Evolutionary conservation across 2,888 invertebrate genomes (phyloP).

Genomic region (Dasysyrphus tricinctus): DNA sequence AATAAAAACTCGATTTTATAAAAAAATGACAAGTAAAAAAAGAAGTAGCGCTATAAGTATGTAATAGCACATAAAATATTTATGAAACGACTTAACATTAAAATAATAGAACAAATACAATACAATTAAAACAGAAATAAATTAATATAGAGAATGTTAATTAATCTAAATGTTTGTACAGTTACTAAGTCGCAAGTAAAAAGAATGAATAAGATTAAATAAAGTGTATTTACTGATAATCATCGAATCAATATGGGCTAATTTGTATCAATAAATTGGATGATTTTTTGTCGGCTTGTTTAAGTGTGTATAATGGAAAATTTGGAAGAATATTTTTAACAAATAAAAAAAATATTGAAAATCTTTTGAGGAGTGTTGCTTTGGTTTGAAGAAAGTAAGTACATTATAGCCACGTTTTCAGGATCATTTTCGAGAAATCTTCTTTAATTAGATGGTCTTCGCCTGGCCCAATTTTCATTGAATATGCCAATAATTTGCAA

Average conservation of each 20-base stretch:
- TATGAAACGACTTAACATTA: constrained; percentile 42
- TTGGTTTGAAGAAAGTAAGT: too few species aligned
- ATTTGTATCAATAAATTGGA: background rate
- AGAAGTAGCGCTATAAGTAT: background rate
- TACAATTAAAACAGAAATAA: constrained; percentile 31
- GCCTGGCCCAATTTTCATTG: too few species aligned
- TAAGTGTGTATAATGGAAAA: background rate
- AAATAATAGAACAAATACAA: constrained; percentile 23
- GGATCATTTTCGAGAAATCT: too few species aligned
- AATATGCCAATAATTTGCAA: too few species aligned
- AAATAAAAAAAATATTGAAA: too few species aligned
- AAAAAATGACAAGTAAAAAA: constrained; percentile 17
- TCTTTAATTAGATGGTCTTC: too few species aligned
- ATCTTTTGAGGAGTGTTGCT: too few species aligned
- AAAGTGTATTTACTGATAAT: constrained; percentile 58
- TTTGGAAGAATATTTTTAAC: too few species aligned
- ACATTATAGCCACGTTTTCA: too few species aligned
- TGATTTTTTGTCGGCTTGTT: background rate
- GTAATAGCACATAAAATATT: constrained; percentile 13
- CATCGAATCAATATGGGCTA: constrained; percentile 1
- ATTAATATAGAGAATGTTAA: constrained; percentile 56
- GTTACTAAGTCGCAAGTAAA: constrained; percentile 58
- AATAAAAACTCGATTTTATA: constrained; percentile 17
- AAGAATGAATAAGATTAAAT: constrained; percentile 13
- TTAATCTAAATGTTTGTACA: constrained; percentile 72